Evolutionary conservation across 2,888 invertebrate species (phyloP).

Genomic region (Pyrrhia umbra): DNA sequence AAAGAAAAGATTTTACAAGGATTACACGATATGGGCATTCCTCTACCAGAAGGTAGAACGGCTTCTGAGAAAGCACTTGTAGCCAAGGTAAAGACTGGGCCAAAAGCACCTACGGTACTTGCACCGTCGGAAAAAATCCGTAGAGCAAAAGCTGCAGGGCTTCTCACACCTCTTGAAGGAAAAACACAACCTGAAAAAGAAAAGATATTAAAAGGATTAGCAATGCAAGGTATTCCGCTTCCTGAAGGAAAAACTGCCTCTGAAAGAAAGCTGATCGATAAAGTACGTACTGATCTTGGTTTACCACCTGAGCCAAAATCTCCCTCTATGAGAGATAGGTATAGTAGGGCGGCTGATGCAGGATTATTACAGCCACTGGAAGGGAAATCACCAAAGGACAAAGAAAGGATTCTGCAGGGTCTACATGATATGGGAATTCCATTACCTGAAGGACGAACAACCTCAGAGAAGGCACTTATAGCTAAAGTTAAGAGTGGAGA

Average conservation of each 20-base stretch:
- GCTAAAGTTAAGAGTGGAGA: conserved; percentile 15
- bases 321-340: conserved; percentile 16
- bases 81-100: conserved; percentile 57
- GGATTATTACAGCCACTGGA: conserved; percentile 27
- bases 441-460: conserved; percentile 62
- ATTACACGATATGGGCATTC: conserved; percentile 45
- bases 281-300: conserved; percentile 30
- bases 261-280: conserved; percentile 19
- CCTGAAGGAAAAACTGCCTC: conserved; percentile 30
- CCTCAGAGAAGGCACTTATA: conserved; percentile 61
- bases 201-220: conserved; percentile 41
- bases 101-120: conserved; percentile 54
- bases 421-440: conserved; percentile 11
- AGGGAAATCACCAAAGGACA: conserved; percentile 24
- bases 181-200: conserved; percentile 60
- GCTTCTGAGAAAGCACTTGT: conserved; percentile 60
- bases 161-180: conserved; percentile 57
- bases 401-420: conserved; percentile 24
- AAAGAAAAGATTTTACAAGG: conserved; percentile 64
- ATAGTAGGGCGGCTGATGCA: conserved; percentile 2
- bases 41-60: conserved; percentile 55
- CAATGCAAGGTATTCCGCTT: conserved; percentile 16
- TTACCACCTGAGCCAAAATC: conserved; percentile 35
- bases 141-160: conserved; percentile 46
- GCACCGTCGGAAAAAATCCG: conserved; percentile 60